phyloP scores from a whole-genome alignment of 2,113 vertebrate species.

The Origma solitaria region DNA sequence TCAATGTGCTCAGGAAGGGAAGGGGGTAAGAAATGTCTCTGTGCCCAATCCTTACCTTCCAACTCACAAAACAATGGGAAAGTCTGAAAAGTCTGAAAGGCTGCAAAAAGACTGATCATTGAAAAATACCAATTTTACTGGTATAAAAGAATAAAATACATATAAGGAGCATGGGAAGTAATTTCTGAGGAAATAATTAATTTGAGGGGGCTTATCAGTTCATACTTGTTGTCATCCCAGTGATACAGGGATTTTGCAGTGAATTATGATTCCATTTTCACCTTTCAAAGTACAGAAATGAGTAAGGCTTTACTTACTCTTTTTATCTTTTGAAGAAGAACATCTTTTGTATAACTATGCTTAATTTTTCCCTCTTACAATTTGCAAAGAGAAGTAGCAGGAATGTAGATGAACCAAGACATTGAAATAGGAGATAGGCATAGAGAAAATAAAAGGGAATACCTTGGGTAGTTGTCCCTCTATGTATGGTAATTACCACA shows the following conservation, averaged over 20 bases:
- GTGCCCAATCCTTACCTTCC: neutral
- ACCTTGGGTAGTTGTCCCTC: neutral
- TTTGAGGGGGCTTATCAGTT: neutral
- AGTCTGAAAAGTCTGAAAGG: neutral
- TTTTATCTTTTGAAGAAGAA: neutral
- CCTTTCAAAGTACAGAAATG: neutral
- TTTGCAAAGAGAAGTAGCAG: neutral
- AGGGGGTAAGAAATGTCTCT: neutral
- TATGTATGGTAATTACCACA: neutral
- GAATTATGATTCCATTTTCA: neutral
- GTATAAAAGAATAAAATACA: neutral
- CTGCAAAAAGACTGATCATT: neutral
- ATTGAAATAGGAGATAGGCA: neutral
- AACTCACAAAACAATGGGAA: accelerated
- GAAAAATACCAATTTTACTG: neutral
- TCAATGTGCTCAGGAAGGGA: neutral
- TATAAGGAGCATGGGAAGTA: neutral
- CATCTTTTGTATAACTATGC: neutral
- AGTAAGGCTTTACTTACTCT: neutral
- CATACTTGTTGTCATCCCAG: neutral
- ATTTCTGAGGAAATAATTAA: slow-evolving; percentile 1
- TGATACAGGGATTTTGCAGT: neutral
- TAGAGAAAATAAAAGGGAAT: neutral
- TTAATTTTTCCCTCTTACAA: neutral
- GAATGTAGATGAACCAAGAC: neutral